Base-by-base conservation (phyloP, 2,797 vertebrate genomes). In the Xiphorhynchus erythropygius region DNA sequence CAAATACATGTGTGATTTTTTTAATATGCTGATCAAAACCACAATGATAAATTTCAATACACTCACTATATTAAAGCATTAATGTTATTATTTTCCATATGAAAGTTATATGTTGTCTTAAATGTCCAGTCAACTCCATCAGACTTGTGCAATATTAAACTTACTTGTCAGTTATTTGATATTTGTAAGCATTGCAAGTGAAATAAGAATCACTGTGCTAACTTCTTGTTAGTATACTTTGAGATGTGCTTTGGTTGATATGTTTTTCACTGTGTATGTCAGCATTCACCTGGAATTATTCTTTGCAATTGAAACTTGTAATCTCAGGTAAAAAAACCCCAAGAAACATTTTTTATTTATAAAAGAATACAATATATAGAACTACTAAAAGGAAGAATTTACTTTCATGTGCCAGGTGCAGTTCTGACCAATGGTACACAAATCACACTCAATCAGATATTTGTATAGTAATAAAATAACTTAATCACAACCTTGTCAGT, bases 201-300 rank as follows among this genome's bases (percentile, higher is more conserved):
- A 22, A 73, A 27, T 35, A 74, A 64, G 65, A 87, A 75, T 70
- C 32, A 53, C 21, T 59, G 23, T 78, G 60, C 37, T 78, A 57
- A 77, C 41, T 50, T 83, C 24, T 84, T 82, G n/a, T 69, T 92
- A 89, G 46, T 17, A 14, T 75, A 88, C 87, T 53, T 59, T 35
- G 25, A 25, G 44, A 71, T 7, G 15, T 68, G 28, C 25, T 86
- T 91, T 82, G 35, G 52, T 73, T 10, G 8, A 62, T 47, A 79
- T 4, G n/a, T 76, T 93, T 94, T 83, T 82, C 79, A 63, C 57
- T 85, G 30, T 89, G 73, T 65, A 82, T 59, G 97, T 98, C 93
- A 94, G 95, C 97, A 98, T 98, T 97, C 98, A 98, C 98, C 98
- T 98, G 50, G 37, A 93, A 67, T 73, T 97, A 93, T 93, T 96